These are phyloP conservation scores for Elephantulus edwardii DNA, from an alignment of 2,113 vertebrate species.

Conservation along the genomic window DNA sequence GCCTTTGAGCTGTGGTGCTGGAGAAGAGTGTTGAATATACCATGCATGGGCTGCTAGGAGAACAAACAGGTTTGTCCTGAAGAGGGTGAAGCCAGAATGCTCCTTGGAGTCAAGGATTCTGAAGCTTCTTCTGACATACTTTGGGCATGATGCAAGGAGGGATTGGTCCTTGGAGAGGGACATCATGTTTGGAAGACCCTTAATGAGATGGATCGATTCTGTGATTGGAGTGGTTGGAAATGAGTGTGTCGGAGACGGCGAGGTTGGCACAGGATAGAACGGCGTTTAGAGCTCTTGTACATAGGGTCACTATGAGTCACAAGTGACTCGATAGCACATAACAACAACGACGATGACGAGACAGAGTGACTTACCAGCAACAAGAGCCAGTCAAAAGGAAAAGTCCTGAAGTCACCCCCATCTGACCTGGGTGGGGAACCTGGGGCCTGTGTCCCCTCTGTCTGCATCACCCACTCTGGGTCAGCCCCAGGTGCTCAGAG, in stretches of 20 bases:
- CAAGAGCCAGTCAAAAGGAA: neutral
- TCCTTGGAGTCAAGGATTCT: neutral
- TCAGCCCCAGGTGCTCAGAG: accelerated
- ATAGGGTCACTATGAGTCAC: too few relatives aligned
- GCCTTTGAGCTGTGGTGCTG: neutral
- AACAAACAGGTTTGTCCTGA: too few relatives aligned
- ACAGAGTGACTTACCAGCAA: accelerated
- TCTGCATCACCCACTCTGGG: neutral
- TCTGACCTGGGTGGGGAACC: too few relatives aligned
- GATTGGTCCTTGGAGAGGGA: neutral
- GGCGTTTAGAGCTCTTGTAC: too few relatives aligned
- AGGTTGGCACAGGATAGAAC: too few relatives aligned
- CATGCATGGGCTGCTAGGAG: neutral
- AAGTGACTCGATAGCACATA: neutral
- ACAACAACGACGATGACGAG: too few relatives aligned
- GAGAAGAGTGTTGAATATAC: neutral
- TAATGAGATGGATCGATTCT: too few relatives aligned
- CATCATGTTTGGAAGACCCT: neutral
- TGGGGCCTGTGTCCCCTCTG: neutral
- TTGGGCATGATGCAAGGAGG: neutral
- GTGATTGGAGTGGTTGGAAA: too few relatives aligned
- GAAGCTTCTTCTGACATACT: neutral
- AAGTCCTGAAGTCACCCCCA: neutral
- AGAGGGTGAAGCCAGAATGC: too few relatives aligned
- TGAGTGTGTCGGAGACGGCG: too few relatives aligned